phyloP scores from a whole-genome alignment of 2,888 invertebrate genomes.

The Hyposoter dolosus region DNA sequence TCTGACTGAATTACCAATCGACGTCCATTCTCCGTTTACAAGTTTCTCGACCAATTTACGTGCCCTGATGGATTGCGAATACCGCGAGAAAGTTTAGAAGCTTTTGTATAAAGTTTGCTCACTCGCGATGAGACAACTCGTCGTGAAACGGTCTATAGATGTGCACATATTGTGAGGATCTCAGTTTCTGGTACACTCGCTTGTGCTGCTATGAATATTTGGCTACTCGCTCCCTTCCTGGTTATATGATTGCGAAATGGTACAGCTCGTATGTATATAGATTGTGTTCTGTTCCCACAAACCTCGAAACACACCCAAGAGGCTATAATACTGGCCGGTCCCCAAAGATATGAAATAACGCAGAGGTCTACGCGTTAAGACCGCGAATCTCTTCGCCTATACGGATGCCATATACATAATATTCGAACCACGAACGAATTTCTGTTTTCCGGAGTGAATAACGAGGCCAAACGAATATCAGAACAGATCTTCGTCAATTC shows the following conservation, averaged over 20 bases:
- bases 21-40: too few relatives aligned
- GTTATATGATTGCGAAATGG: slow-evolving; percentile 57
- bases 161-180: slow-evolving; percentile 1
- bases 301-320: slow-evolving; percentile 40
- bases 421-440: slow-evolving; percentile 25
- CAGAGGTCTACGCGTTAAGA: slow-evolving; percentile 47
- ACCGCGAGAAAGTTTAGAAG: too few relatives aligned
- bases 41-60: too few relatives aligned
- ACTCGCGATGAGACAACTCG: not conserved
- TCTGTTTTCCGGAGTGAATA: slow-evolving; percentile 1
- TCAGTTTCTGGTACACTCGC: slow-evolving; percentile 9
- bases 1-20: too few relatives aligned
- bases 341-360: slow-evolving; percentile 72
- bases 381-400: slow-evolving; percentile 22
- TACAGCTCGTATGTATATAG: slow-evolving; percentile 1
- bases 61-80: too few relatives aligned
- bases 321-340: slow-evolving; percentile 68
- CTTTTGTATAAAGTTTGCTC: too few relatives aligned
- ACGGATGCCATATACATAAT: slow-evolving; percentile 7
- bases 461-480: slow-evolving; percentile 16
- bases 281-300: not conserved
- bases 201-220: slow-evolving; percentile 77
- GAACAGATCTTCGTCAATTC: not conserved
- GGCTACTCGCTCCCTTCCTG: slow-evolving; percentile 75
- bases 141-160: slow-evolving; percentile 18